Base-by-base conservation (phyloP, 2,797 vertebrate genomes). In the Paratrypauchen microcephalus region DNA sequence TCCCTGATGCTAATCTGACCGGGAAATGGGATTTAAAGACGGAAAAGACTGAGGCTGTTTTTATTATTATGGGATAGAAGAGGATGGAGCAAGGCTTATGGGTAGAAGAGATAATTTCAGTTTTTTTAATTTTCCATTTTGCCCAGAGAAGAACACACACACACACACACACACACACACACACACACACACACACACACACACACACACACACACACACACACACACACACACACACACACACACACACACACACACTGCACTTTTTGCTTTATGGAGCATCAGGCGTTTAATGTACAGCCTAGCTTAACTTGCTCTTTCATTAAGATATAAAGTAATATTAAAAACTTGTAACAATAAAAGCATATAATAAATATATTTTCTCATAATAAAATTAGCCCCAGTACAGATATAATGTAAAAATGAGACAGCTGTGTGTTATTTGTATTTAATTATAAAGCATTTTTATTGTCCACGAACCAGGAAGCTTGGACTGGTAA, bases 21-120 rank as follows among this genome's bases (percentile, higher is more conserved):
- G 47, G 52, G 23, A 63, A 52, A 70, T 63, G 47, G 68, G 58
- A 61, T 60, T 63, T 61, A 48, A 45, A 67, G 67, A 28, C 57
- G 36, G 36, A 45, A 60, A 47, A 69, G 68, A 60, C 36, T 65
- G 57, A 68, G 68, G 41, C 57, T 70, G 68, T 70, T 63, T 59
- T 60, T 24, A 47, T 62, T 70, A 61, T 52, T 70, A 52, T 32
- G 48, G 36, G 54, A 55, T 63, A 61, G 59, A 54, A 23, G 28
- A 52, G 18, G 21, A 15, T 63, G n/a, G 21, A 48, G 50, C 36
- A 54, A 60, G 61, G 16, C 9, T 28, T 16, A 50, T 48, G 62
- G 62, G 48, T 64, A 28, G 23, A 57, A 24, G 21, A 64, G 62
- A 47, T 47, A 24, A 48, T 64, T 64, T 47, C 62, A 18, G 39